phyloP scores from a whole-genome alignment of 2,888 invertebrate genomes.

The Cheilosia vulpina region DNA sequence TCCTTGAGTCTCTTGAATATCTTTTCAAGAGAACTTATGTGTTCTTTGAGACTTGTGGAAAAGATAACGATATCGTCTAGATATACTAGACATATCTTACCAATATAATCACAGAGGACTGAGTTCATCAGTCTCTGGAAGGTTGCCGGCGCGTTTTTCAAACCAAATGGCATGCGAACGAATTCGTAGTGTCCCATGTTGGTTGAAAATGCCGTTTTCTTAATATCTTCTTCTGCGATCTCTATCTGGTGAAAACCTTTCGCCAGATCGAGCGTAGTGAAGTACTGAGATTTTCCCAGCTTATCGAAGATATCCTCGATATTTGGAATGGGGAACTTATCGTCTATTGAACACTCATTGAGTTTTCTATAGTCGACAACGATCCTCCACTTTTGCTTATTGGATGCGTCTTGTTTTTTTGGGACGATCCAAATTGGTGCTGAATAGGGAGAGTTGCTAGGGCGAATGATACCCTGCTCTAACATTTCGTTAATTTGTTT shows the following conservation, averaged over 20 bases:
- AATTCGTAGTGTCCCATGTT: conserved; percentile 63
- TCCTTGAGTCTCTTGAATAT: no score
- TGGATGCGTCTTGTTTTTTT: conserved; percentile 63
- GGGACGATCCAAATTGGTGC: conserved; percentile 54
- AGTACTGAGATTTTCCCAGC: not conserved
- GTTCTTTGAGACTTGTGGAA: not conserved
- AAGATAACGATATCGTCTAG: not conserved
- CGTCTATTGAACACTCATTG: conserved; percentile 40
- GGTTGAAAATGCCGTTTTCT: conserved; percentile 69
- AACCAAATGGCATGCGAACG: no score
- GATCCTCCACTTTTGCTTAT: conserved; percentile 62
- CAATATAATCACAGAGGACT: no score
- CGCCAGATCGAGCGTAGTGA: conserved; percentile 1
- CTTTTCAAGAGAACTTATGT: no score
- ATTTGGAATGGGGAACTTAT: conserved; percentile 8
- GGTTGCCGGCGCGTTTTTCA: no score
- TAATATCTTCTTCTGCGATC: not conserved
- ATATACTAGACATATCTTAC: no score
- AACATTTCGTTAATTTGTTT: conserved; percentile 37
- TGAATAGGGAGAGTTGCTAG: conserved; percentile 52
- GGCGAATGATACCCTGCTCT: conserved; percentile 48
- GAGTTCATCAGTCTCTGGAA: no score
- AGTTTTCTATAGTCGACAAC: conserved; percentile 63
- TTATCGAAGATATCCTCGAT: conserved; percentile 50
- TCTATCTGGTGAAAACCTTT: not conserved